Evolutionary conservation across 2,797 vertebrate genomes (phyloP), one percentile per base, ranked within the genome.

Genomic region (Caiman crocodilus): DNA sequence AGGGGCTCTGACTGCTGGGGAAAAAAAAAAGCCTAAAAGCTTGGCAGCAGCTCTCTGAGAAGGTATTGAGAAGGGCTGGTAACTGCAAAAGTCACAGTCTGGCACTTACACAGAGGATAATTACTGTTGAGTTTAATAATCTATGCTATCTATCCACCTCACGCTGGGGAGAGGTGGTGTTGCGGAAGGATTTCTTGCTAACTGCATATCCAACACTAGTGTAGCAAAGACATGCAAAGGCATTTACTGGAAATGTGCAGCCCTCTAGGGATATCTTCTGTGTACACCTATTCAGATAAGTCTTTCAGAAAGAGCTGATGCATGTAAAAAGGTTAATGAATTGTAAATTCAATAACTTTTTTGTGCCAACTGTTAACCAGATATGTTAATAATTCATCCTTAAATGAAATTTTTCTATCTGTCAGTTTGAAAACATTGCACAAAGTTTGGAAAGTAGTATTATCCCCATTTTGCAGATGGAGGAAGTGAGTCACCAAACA

Each of bases 1-100:
- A 23, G 16, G 6, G 3, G 10, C 23, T 78, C 16, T 78, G 5
- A 35, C 14, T 42, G 76, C 60, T 59, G 79, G 26, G 69, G 67
- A 56, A 30, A 56, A 30, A 56, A 30, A 88, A 60, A 76, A 30
- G 79, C 64, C 50, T 64, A 82, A 74, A 2, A 2, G 77, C 89
- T 93, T 64, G 30, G 28, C 88, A 61, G 90, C 94, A 83, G 67
- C 42, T 78, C 88, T 60, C 80, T 61, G 84, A 84, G 82, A 87
- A 79, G 88, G 64, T 85, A 73, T 77, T 83, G 75, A 61, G 85
- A 67, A 92, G 89, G 76, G 80, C 4, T 71, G 23, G 42, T 23
- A 42, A 78, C 32, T 91, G 93, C 63, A 60, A 25, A 71, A 78
- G 73, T 69, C 90, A 61, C 76, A 87, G 82, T 92, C 69, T 78